Evolutionary conservation across 2,797 vertebrate species (phyloP).

Genomic region (Bryconaethiops microstoma): DNA sequence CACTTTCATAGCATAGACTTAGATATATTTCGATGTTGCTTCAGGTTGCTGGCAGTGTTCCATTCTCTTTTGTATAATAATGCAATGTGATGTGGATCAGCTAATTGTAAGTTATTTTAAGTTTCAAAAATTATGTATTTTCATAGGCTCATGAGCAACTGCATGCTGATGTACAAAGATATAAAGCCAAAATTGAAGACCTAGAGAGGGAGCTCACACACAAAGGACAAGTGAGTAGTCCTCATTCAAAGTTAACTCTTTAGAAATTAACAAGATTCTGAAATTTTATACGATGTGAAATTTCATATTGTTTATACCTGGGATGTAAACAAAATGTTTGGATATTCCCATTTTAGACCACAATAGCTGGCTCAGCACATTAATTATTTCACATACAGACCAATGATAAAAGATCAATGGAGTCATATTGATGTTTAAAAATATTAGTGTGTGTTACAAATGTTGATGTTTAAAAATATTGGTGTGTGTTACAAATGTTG

Average conservation of each 20-base stretch:
- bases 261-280: neutral
- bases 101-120: neutral
- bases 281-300: too few species aligned
- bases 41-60: neutral
- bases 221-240: slow-evolving; percentile 88
- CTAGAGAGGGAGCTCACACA: slow-evolving; percentile 89
- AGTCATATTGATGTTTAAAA: too few species aligned
- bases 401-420: too few species aligned
- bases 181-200: slow-evolving; percentile 98
- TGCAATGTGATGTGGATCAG: too few species aligned
- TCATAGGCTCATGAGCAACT: slow-evolving; percentile 93
- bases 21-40: neutral
- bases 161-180: slow-evolving; percentile 90
- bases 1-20: neutral
- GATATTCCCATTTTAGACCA: too few species aligned
- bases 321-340: too few species aligned
- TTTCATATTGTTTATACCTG: too few species aligned
- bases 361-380: too few species aligned
- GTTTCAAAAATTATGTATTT: neutral
- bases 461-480: neutral
- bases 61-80: too few species aligned
- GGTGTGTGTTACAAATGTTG: too few species aligned
- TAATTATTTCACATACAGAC: too few species aligned
- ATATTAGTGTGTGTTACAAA: too few species aligned
- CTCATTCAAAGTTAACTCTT: neutral